Conservation (phyloP, 2,888 invertebrate species). For the Neoaliturus tenellus region DNA sequence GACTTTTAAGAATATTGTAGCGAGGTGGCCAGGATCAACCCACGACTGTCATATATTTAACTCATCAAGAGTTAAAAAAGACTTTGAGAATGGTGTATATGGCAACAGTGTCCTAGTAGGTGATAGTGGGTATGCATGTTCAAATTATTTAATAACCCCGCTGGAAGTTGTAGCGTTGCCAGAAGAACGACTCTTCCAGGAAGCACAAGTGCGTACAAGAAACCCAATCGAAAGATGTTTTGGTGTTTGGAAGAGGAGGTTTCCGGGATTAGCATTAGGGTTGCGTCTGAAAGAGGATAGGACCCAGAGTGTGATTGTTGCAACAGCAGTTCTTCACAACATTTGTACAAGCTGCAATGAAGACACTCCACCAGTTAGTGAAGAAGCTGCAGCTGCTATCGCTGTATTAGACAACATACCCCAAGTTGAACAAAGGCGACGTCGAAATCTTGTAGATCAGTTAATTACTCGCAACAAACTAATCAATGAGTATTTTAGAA, state of each 20-base stretch:
- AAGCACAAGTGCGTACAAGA: slow-evolving; percentile 39
- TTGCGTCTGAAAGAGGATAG: slow-evolving; percentile 53
- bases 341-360: neutral
- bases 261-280: slow-evolving; percentile 58
- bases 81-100: slow-evolving; percentile 51
- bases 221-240: slow-evolving; percentile 57
- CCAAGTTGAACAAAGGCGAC: too few relatives aligned
- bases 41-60: slow-evolving; percentile 58
- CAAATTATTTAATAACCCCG: slow-evolving; percentile 67
- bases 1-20: slow-evolving; percentile 53
- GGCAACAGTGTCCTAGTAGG: slow-evolving; percentile 29
- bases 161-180: slow-evolving; percentile 49
- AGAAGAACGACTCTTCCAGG: slow-evolving; percentile 54
- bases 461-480: too few relatives aligned
- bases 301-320: slow-evolving; percentile 57
- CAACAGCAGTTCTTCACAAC: slow-evolving; percentile 58
- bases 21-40: slow-evolving; percentile 51
- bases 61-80: slow-evolving; percentile 36
- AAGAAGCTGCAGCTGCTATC: neutral
- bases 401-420: neutral
- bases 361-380: neutral
- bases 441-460: too few relatives aligned
- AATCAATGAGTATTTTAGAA: too few relatives aligned
- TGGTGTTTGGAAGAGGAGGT: slow-evolving; percentile 60
- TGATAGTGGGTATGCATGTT: neutral